Percentiles rank a stretch among this genome's conserved stretches.
phyloP scores from a whole-genome alignment of 2,888 invertebrate genomes.

The Psylliodes chrysocephalus region DNA sequence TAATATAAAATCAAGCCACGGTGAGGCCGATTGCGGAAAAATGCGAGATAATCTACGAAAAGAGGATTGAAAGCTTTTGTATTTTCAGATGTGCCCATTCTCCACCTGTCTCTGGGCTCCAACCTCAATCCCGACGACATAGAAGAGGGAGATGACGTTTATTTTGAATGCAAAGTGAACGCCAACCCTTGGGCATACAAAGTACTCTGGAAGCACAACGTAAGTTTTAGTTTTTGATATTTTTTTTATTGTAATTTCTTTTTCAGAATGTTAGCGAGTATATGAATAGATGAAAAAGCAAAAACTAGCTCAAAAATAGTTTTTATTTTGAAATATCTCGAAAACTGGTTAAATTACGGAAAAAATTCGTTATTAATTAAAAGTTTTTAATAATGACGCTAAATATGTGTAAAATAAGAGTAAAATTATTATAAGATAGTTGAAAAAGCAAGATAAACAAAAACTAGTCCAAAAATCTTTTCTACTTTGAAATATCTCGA shows the following conservation, averaged over 20 bases:
- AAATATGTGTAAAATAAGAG: too few relatives aligned
- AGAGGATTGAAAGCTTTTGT: slow-evolving; percentile 56
- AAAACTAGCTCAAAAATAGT: too few relatives aligned
- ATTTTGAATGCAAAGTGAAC: slow-evolving; percentile 82
- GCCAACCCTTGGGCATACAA: slow-evolving; percentile 83
- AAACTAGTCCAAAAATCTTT: too few relatives aligned
- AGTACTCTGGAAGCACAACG: slow-evolving; percentile 84
- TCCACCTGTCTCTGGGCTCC: slow-evolving; percentile 76
- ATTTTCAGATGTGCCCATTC: slow-evolving; percentile 74
- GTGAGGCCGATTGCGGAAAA: slow-evolving; percentile 45
- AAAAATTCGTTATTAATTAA: too few relatives aligned
- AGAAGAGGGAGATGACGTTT: slow-evolving; percentile 83
- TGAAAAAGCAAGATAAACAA: too few relatives aligned
- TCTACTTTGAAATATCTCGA: too few relatives aligned
- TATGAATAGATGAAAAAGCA: too few relatives aligned
- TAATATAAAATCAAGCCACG: slow-evolving; percentile 56
- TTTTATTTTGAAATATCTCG: too few relatives aligned
- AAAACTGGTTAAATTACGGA: too few relatives aligned
- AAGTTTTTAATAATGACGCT: too few relatives aligned
- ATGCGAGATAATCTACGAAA: slow-evolving; percentile 46
- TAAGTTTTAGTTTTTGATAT: slow-evolving; percentile 67
- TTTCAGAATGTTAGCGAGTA: too few relatives aligned
- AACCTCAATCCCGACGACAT: slow-evolving; percentile 83
- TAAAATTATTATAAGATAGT: too few relatives aligned
- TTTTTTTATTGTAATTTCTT: not conserved